Evolutionary conservation across 2,797 vertebrate genomes (phyloP).

Genomic region (Peromyscus eremicus): DNA sequence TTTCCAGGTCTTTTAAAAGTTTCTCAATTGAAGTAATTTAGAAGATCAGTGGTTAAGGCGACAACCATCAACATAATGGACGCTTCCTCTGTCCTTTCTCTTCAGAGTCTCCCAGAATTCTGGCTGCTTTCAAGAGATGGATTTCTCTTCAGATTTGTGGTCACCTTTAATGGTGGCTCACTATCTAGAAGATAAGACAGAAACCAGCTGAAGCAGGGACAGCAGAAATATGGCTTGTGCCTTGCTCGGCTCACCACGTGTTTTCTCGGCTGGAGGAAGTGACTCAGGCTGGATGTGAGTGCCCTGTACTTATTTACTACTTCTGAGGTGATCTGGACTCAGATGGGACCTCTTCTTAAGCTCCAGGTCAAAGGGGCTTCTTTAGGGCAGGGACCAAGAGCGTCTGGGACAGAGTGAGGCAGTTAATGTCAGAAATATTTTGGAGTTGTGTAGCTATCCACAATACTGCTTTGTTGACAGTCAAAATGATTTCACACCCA

Average conservation of each 20-base stretch:
- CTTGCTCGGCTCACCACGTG: background rate
- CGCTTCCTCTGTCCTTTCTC: no score
- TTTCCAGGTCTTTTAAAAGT: background rate
- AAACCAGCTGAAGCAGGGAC: background rate
- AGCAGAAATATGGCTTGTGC: background rate
- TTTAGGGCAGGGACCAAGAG: background rate
- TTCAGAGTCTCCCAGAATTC: background rate
- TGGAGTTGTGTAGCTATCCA: no score
- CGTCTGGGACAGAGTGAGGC: background rate
- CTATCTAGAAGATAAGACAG: background rate
- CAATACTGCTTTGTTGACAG: background rate
- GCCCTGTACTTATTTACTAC: background rate
- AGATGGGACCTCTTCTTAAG: background rate
- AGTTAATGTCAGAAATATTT: background rate
- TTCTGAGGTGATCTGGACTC: background rate
- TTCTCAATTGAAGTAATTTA: slow-evolving; percentile 1
- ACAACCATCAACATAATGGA: background rate
- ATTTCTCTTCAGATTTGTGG: background rate
- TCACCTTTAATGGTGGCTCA: background rate
- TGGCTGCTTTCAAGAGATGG: background rate
- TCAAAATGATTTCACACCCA: background rate
- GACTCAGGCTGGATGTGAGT: background rate
- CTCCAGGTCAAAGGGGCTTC: background rate
- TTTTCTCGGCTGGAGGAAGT: background rate
- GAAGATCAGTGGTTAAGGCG: background rate